Conservation (phyloP, 2,113 vertebrate genomes). For the Archocentrus centrarchus region DNA sequence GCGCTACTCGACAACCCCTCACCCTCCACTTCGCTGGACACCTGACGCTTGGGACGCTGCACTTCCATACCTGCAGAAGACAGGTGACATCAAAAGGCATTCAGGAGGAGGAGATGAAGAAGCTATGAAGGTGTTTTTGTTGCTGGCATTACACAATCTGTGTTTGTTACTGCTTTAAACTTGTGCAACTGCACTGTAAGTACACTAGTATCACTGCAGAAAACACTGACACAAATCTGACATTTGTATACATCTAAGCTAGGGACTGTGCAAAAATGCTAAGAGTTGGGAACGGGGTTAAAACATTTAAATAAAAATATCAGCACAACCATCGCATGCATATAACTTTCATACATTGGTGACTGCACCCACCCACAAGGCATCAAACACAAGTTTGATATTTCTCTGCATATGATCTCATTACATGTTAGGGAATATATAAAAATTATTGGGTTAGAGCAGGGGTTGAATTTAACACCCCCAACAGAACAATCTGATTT, state of each 20-base stretch:
- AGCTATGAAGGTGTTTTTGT: not conserved
- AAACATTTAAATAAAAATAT: not conserved
- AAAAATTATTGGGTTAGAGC: not conserved
- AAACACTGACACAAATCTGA: fast-evolving
- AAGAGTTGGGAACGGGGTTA: not conserved
- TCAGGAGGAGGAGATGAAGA: not conserved
- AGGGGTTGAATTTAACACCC: not conserved
- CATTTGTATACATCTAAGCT: not conserved
- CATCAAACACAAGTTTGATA: not conserved
- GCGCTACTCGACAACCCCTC: constrained; percentile 88
- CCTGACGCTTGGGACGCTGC: constrained; percentile 91
- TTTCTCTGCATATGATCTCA: not conserved
- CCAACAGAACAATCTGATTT: not conserved
- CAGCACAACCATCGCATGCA: too few relatives aligned
- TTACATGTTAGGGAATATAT: not conserved
- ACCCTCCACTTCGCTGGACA: constrained; percentile 90
- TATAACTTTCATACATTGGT: too few relatives aligned
- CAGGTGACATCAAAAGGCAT: not conserved
- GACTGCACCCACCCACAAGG: not conserved
- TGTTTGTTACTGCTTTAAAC: not conserved
- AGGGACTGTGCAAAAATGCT: not conserved
- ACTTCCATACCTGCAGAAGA: constrained; percentile 88
- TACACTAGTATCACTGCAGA: fast-evolving
- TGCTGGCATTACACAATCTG: not conserved
- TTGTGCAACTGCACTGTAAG: too few relatives aligned